Conservation (phyloP, 2,113 vertebrate genomes). For the Ictidomys tridecemlineatus region DNA sequence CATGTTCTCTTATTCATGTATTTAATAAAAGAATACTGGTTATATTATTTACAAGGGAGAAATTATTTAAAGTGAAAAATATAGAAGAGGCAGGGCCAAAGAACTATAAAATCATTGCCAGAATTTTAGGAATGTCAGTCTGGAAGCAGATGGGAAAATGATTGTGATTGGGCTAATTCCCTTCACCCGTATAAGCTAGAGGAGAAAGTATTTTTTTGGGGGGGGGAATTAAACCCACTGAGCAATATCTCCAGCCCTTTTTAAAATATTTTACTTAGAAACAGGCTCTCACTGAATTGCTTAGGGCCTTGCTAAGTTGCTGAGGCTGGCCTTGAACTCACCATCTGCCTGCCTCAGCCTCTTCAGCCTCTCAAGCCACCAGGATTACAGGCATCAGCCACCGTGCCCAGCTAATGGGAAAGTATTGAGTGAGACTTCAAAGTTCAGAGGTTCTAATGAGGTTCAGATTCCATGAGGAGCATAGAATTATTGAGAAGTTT, state of each 20-base stretch:
- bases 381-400: no score
- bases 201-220: not conserved
- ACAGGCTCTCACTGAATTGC: no score
- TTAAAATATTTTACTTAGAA: no score
- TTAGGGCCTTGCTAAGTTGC: no score
- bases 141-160: not conserved
- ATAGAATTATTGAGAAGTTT: not conserved
- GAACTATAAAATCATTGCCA: not conserved
- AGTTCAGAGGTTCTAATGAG: not conserved
- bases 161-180: not conserved
- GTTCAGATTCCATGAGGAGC: not conserved
- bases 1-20: slow-evolving; percentile 7
- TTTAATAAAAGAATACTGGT: slow-evolving; percentile 13
- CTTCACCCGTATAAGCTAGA: not conserved
- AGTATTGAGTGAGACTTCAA: not conserved
- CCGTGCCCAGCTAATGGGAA: no score
- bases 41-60: not conserved
- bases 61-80: not conserved
- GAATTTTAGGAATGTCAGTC: not conserved
- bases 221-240: no score
- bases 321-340: no score
- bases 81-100: not conserved
- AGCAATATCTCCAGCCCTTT: no score
- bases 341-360: no score
- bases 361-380: no score